A percentile compares a stretch with the other conserved stretches of the same genome.
Conservation (phyloP, 2,797 vertebrate species). For the Decapterus maruadsi region DNA sequence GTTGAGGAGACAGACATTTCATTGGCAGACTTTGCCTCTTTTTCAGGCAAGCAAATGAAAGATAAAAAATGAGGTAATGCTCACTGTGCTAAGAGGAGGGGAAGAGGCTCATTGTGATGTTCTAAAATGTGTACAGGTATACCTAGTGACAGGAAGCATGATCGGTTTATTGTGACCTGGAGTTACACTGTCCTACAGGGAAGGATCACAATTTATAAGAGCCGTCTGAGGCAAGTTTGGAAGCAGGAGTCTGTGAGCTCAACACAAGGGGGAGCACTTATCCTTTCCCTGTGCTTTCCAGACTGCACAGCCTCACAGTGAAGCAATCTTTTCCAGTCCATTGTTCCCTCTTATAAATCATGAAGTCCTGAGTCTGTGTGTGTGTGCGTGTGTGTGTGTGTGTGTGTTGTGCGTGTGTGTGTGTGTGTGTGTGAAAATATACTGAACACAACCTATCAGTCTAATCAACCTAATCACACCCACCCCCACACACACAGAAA, state of each 20-base stretch:
- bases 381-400: background rate
- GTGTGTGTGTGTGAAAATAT: constrained; percentile 61
- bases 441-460: constrained; percentile 56
- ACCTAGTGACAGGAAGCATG: constrained; percentile 40
- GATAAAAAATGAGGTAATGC: constrained; percentile 39
- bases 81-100: constrained; percentile 6
- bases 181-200: constrained; percentile 36
- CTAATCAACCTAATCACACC: constrained; percentile 63
- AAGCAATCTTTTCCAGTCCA: constrained; percentile 76
- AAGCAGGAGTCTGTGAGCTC: constrained; percentile 34
- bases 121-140: constrained; percentile 43
- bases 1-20: constrained; percentile 37
- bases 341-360: constrained; percentile 81
- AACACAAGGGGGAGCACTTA: constrained; percentile 90
- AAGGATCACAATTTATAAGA: constrained; percentile 33
- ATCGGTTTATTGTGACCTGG: constrained; percentile 40
- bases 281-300: constrained; percentile 78
- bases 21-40: constrained; percentile 45
- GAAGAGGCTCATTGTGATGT: constrained; percentile 21
- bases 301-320: constrained; percentile 55
- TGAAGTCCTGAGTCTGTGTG: constrained; percentile 66
- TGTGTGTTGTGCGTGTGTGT: constrained; percentile 43
- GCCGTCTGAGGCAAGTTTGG: constrained; percentile 11
- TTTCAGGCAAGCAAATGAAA: constrained; percentile 21
- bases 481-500: constrained; percentile 35